Conservation (phyloP, 2,888 invertebrate genomes). For the Nomada hirtipes region DNA sequence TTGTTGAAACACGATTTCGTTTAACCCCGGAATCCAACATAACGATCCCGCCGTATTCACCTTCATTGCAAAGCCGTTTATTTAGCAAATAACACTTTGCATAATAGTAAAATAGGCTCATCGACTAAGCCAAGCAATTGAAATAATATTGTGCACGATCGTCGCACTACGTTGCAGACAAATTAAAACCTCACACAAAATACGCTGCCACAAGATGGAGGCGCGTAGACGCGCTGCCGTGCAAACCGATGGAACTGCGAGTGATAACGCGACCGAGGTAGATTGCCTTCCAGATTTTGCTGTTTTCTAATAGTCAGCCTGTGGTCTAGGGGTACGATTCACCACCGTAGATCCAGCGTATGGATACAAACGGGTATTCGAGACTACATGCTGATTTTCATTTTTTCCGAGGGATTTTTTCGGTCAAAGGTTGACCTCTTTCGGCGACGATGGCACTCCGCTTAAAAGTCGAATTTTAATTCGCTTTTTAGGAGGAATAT, state of each 20-base stretch:
- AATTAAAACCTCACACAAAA: background rate
- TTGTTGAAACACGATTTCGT: no score
- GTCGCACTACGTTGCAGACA: background rate
- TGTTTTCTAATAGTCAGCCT: constrained; percentile 80
- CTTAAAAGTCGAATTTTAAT: constrained; percentile 56
- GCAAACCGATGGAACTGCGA: constrained; percentile 8
- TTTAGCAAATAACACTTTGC: background rate
- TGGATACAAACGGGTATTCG: constrained; percentile 77
- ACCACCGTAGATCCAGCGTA: constrained; percentile 64
- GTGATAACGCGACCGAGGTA: constrained; percentile 39
- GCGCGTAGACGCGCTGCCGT: constrained; percentile 23
- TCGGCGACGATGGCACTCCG: background rate
- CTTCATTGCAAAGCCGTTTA: background rate
- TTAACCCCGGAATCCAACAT: no score
- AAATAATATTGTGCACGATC: background rate
- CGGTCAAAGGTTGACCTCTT: constrained; percentile 73
- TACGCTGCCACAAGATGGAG: background rate
- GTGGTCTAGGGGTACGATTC: constrained; percentile 82
- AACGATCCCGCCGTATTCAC: background rate
- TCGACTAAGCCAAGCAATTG: background rate
- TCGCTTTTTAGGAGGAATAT: constrained; percentile 68
- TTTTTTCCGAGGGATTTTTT: constrained; percentile 81
- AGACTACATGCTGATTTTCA: constrained; percentile 83
- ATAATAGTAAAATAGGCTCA: background rate
- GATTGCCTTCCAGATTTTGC: constrained; percentile 73